Conservation (phyloP, 1,140 invertebrate genomes). For the Triops cancriformis region DNA sequence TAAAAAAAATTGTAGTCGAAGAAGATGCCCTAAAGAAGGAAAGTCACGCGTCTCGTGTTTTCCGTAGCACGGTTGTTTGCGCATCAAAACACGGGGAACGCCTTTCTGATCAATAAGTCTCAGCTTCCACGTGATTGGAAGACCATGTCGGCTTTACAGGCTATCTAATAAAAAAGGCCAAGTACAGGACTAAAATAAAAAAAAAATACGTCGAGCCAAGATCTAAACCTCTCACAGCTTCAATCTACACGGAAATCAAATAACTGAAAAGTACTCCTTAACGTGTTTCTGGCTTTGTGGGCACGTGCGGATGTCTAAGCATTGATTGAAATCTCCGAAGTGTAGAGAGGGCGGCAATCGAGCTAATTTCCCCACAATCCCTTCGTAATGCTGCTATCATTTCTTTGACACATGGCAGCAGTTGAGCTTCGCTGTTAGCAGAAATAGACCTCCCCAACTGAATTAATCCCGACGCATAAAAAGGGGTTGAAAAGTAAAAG, state of each 20-base stretch:
- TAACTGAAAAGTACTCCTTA: background rate
- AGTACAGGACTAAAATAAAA: background rate
- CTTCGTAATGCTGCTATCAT: slow-evolving; percentile 5
- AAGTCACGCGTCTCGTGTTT: slow-evolving; percentile 9
- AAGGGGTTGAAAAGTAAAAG: slow-evolving; percentile 10
- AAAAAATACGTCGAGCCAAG: background rate
- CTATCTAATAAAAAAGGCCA: background rate
- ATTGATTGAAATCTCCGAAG: background rate
- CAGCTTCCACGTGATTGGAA: slow-evolving; percentile 9
- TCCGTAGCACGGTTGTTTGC: slow-evolving; percentile 3
- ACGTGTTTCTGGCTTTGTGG: background rate
- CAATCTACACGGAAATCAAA: background rate
- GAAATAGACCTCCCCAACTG: background rate
- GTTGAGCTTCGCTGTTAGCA: background rate
- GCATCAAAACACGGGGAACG: slow-evolving; percentile 12
- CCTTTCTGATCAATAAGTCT: slow-evolving; percentile 10
- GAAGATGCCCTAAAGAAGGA: background rate
- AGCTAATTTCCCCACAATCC: background rate
- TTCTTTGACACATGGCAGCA: background rate
- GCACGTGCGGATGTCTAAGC: background rate
- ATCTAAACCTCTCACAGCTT: background rate
- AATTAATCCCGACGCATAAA: background rate
- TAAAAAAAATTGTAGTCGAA: background rate
- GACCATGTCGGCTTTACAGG: background rate
- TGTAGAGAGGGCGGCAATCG: background rate